Percentiles rank a stretch among this genome's conserved stretches.
Conservation (phyloP, 2,888 invertebrate genomes). For the Alloscopus bannaensis region DNA sequence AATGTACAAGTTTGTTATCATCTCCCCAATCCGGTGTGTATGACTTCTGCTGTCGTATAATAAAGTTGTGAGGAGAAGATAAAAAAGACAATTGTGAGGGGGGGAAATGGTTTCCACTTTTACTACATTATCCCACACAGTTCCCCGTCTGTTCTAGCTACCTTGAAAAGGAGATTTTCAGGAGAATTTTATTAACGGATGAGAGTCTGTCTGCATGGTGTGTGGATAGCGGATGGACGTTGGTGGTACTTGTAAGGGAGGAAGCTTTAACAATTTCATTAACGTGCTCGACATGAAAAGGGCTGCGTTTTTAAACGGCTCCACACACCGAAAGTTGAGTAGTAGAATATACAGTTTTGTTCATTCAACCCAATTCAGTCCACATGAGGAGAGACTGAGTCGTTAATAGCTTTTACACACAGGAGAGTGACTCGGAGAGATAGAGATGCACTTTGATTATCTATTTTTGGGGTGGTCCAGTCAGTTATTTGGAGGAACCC, state of each 20-base stretch:
- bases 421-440: constrained; percentile 40
- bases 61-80: background rate
- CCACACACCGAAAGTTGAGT: too few species aligned
- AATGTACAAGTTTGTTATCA: constrained; percentile 37
- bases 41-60: constrained; percentile 3
- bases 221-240: constrained; percentile 22
- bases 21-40: too few species aligned
- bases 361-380: constrained; percentile 9
- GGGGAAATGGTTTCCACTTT: background rate
- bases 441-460: constrained; percentile 71
- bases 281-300: constrained; percentile 47
- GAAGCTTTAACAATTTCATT: constrained; percentile 70
- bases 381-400: background rate
- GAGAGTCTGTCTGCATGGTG: constrained; percentile 16
- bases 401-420: constrained; percentile 5
- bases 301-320: constrained; percentile 41
- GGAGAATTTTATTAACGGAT: constrained; percentile 32
- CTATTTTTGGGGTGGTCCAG: constrained; percentile 73
- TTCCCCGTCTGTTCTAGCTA: background rate
- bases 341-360: constrained; percentile 43
- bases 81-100: background rate
- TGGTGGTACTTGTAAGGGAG: constrained; percentile 57
- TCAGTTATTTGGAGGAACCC: constrained; percentile 72
- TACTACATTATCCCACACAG: background rate
- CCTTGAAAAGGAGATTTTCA: background rate